phyloP scores from a whole-genome alignment of 53 echinoderm and acorn worm genomes.

The Glandiceps talaboti region DNA sequence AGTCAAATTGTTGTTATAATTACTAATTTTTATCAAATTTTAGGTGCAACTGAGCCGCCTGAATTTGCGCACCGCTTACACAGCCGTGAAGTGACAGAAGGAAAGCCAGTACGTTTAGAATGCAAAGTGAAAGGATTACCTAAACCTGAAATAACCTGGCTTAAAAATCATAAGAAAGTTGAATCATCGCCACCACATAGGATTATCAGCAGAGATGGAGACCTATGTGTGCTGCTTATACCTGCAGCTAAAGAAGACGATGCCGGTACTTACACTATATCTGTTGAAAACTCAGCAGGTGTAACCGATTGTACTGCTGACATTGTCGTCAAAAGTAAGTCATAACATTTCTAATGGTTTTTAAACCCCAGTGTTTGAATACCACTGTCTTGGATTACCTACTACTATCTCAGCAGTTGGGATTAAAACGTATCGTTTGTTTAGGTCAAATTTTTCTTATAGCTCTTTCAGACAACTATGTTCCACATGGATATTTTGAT shows the following conservation, averaged over 20 bases:
- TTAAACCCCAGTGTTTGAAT: too few relatives aligned
- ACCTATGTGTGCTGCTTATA: slow-evolving; percentile 43
- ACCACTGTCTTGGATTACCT: too few relatives aligned
- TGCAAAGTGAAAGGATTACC: slow-evolving; percentile 54
- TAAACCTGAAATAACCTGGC: slow-evolving; percentile 63
- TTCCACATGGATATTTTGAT: too few relatives aligned
- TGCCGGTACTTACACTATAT: slow-evolving; percentile 75
- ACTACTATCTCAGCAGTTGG: too few relatives aligned
- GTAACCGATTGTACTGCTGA: slow-evolving; percentile 61
- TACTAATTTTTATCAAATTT: too few relatives aligned
- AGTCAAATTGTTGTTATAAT: too few relatives aligned
- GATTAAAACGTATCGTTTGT: too few relatives aligned
- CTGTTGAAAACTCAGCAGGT: slow-evolving; percentile 81
- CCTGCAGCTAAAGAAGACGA: slow-evolving; percentile 96
- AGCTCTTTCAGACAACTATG: too few relatives aligned
- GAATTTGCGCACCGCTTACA: slow-evolving; percentile 73
- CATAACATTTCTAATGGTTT: too few relatives aligned
- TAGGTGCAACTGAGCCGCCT: slow-evolving; percentile 69
- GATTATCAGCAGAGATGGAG: slow-evolving; percentile 46
- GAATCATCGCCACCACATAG: slow-evolving; percentile 62
- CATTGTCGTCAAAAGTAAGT: slow-evolving; percentile 77
- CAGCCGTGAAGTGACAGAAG: slow-evolving; percentile 68
- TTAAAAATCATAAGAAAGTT: slow-evolving; percentile 75
- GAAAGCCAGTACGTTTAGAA: slow-evolving; percentile 65
- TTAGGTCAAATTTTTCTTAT: too few relatives aligned